These are phyloP conservation scores for Hippocampus comes DNA, from an alignment of 2,113 vertebrate genomes.

Conservation along the genomic window DNA sequence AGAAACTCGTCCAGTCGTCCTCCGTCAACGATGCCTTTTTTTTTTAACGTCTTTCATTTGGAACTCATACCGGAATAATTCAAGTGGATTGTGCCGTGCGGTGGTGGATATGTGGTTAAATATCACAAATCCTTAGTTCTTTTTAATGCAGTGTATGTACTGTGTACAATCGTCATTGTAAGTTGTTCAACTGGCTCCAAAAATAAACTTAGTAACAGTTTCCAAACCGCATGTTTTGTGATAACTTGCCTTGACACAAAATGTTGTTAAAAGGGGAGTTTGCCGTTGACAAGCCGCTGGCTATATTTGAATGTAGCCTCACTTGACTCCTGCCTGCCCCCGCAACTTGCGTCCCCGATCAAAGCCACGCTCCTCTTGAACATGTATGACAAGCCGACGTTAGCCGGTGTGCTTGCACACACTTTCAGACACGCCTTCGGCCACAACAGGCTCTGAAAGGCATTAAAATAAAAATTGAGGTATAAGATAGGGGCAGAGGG, in stretches of 20 bases:
- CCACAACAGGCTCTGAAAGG: too few relatives aligned
- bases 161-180: neutral
- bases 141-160: neutral
- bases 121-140: neutral
- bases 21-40: neutral
- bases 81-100: neutral
- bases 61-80: neutral
- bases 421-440: too few relatives aligned
- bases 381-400: too few relatives aligned
- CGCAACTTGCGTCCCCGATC: too few relatives aligned
- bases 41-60: neutral
- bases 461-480: too few relatives aligned
- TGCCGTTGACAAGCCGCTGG: too few relatives aligned
- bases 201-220: neutral
- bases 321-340: too few relatives aligned
- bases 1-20: neutral
- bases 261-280: neutral
- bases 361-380: too few relatives aligned
- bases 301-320: too few relatives aligned
- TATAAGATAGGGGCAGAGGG: too few relatives aligned
- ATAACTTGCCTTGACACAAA: neutral
- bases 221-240: neutral
- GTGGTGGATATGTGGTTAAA: neutral
- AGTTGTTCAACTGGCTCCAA: neutral
- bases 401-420: too few relatives aligned